Conservation (phyloP, 92 coral and sea anemone species). For the Chrysogorgia sp. region DNA sequence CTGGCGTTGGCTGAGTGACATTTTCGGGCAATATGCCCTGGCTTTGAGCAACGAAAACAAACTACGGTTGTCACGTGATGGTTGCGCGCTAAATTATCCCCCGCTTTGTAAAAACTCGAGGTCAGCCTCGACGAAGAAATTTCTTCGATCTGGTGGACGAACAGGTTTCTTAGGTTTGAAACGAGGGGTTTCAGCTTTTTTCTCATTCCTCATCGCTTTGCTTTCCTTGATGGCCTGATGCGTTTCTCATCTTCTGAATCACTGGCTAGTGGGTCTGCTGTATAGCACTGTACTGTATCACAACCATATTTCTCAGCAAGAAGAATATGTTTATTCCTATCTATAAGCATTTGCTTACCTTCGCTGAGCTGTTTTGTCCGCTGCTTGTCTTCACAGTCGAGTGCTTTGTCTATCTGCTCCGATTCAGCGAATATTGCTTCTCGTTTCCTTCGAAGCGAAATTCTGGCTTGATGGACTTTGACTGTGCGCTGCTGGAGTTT, state of each 20-base stretch:
- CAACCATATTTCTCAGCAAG: constrained; percentile 41
- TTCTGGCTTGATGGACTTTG: constrained; percentile 17
- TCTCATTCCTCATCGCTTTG: constrained; percentile 3
- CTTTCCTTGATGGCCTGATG: constrained; percentile 32
- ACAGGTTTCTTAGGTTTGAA: background rate
- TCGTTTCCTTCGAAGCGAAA: constrained; percentile 52
- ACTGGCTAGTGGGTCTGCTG: constrained; percentile 38
- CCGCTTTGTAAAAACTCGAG: background rate
- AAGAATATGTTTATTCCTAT: constrained; percentile 37
- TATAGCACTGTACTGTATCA: constrained; percentile 45
- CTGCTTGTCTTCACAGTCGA: constrained; percentile 22
- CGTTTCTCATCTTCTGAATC: constrained; percentile 42
- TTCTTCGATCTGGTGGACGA: background rate
- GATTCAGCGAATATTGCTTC: constrained; percentile 53
- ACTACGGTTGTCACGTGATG: constrained; percentile 5
- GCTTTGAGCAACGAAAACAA: constrained; percentile 71
- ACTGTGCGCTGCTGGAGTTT: background rate
- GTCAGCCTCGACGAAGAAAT: background rate
- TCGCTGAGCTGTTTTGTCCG: background rate
- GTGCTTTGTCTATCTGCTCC: constrained; percentile 43
- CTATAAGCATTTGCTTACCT: constrained; percentile 31
- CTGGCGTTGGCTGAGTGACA: constrained; percentile 56
- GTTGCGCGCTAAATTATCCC: background rate
- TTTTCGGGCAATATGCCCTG: constrained; percentile 65
- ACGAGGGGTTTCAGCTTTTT: background rate